Percentiles rank a stretch among this genome's conserved stretches.
phyloP scores from a whole-genome alignment of 2,888 invertebrate genomes.

The Cheiracanthium punctorium region DNA sequence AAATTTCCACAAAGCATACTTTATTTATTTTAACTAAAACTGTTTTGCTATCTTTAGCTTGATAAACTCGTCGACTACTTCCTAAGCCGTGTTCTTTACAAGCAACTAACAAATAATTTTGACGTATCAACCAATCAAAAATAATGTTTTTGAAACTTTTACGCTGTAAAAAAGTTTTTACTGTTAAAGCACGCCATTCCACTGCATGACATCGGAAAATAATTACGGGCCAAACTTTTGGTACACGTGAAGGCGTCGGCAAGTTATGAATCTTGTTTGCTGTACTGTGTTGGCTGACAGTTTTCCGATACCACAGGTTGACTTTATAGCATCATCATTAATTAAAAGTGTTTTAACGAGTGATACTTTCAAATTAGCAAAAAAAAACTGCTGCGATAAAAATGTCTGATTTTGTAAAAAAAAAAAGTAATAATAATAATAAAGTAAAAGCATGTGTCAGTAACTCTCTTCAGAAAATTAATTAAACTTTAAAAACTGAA shows the following conservation, averaged over 20 bases:
- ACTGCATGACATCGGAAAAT: neutral
- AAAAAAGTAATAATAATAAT: too few species aligned
- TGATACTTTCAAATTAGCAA: neutral
- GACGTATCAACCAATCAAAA: neutral
- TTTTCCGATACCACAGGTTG: neutral
- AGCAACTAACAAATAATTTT: neutral
- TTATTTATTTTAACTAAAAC: too few species aligned
- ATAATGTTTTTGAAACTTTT: neutral
- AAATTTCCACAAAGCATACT: too few species aligned
- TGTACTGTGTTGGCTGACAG: too few species aligned
- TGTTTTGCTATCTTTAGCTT: too few species aligned
- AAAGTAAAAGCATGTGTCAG: neutral
- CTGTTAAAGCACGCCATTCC: neutral
- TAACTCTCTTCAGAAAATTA: neutral
- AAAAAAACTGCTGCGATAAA: neutral
- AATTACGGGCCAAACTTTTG: neutral
- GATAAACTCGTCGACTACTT: too few species aligned
- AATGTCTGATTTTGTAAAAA: neutral
- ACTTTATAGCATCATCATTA: conserved; percentile 1
- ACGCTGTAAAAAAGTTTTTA: neutral
- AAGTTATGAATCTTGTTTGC: neutral
- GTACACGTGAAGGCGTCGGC: neutral
- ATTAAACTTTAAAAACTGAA: neutral
- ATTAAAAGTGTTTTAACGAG: neutral
- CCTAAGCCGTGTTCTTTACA: neutral